Base-by-base conservation (phyloP, 2,113 vertebrate species). In the Onychorhynchus coronatus region DNA sequence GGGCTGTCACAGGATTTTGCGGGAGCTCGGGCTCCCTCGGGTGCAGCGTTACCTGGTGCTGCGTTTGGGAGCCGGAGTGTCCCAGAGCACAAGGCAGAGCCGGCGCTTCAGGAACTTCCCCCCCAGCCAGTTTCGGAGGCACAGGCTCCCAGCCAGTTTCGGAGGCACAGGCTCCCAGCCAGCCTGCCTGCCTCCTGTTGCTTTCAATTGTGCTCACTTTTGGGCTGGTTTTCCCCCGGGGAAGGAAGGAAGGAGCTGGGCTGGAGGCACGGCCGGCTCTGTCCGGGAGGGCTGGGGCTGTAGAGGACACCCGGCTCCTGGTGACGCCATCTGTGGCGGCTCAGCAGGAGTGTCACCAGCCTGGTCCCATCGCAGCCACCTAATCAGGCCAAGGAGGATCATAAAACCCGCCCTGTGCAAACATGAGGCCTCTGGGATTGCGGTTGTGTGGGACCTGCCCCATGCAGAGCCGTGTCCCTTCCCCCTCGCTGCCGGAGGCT, bases 371-470 rank as follows among this genome's bases (percentile, higher is more conserved):
- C 6, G 7, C 82, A 37, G 75, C 39, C 6, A 5, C 66, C 71
- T 90, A 35, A 75, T 31, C 24, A 0, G 72, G 52, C 62, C 12
- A 1, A 39, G 61, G 25, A 93, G 42, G 16, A 68, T 61, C 50
- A 42, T 74, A 87, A 93, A 91, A 79, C 47, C 56, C 61, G 13
- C 96, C 89, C 81, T 95, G 46, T 7, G 88, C 74, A 95, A 93
- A 96, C 70, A 88, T 0, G 14, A 76, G 83, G 66, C 84, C 37
- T 49, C 56, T 58, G 84, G 50, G 73, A n/a, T 49, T 5, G 1
- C 44, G 1, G 2, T 44, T 47, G 46, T 30, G 6, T 2, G 1
- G 41, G 30, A 74, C 30, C 18, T 46, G 27, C 49, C 25, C 67
- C 41, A 5, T 22, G 21, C 31, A 19, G 30, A 27, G 30, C 74